Evolutionary conservation across 2,797 vertebrate species (phyloP).

Genomic region (Falco peregrinus): DNA sequence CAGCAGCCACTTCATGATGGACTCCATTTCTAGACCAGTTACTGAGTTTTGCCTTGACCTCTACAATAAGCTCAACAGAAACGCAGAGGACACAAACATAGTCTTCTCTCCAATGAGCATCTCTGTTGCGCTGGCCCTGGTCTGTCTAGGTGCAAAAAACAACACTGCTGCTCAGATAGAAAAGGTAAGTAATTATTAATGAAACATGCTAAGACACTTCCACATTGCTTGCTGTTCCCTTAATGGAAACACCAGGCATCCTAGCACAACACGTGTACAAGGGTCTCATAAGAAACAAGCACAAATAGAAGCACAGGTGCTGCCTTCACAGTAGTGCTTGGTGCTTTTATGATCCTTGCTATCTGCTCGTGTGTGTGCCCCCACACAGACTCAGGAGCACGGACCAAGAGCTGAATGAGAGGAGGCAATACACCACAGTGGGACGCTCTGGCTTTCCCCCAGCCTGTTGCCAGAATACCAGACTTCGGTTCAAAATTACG

Average conservation of each 20-base stretch:
- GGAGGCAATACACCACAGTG: not conserved
- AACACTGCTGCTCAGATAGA: conserved; percentile 61
- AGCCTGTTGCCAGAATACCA: not conserved
- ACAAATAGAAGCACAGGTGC: not conserved
- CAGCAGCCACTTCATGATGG: conserved; percentile 12
- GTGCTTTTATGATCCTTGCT: not conserved
- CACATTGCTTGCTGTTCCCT: not conserved
- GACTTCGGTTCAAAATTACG: not conserved
- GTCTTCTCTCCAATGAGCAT: conserved; percentile 75
- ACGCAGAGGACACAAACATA: conserved; percentile 50
- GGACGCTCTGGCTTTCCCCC: not conserved
- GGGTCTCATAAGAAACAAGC: not conserved
- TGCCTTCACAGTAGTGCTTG: not conserved
- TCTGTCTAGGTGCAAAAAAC: conserved; percentile 57
- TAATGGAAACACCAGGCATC: not conserved
- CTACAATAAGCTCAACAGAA: conserved; percentile 67
- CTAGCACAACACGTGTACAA: rapidly evolving
- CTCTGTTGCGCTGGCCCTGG: conserved; percentile 66
- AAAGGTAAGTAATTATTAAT: conserved; percentile 61
- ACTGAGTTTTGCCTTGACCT: conserved; percentile 71
- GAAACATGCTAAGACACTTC: not conserved
- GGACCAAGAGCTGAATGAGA: not conserved
- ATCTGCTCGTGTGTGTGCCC: not conserved
- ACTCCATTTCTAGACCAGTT: conserved; percentile 11
- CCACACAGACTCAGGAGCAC: not conserved